Conservation (phyloP, 1,140 invertebrate species). For the Macrocentrus cingulum region DNA sequence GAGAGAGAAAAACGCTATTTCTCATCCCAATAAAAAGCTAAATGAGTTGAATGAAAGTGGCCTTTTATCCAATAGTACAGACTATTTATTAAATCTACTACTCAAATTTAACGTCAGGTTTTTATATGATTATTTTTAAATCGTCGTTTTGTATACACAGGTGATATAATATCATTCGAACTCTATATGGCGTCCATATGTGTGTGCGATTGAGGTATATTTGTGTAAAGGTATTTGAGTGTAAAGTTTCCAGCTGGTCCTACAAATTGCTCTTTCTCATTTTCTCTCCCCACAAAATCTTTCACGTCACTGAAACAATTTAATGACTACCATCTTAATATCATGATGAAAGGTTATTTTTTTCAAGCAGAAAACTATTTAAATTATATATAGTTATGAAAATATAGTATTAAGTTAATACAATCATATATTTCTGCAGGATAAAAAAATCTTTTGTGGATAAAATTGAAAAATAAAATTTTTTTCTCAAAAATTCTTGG, state of each 20-base stretch:
- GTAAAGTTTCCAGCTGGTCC: slow-evolving; percentile 30
- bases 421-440: no score
- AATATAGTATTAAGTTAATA: no score
- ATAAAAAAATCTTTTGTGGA: no score
- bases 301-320: background rate
- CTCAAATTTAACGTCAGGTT: slow-evolving; percentile 41
- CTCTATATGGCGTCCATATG: slow-evolving; percentile 45
- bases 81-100: slow-evolving; percentile 1
- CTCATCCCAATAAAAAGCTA: slow-evolving; percentile 5
- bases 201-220: slow-evolving; percentile 28
- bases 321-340: slow-evolving; percentile 1
- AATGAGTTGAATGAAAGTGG: background rate
- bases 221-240: slow-evolving; percentile 26
- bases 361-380: no score
- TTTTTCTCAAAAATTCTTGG: no score
- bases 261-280: slow-evolving; percentile 19
- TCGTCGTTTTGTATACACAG: slow-evolving; percentile 40
- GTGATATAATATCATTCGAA: slow-evolving; percentile 49
- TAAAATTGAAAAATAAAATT: no score
- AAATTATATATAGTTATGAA: no score
- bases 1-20: background rate
- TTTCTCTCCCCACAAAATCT: slow-evolving; percentile 7
- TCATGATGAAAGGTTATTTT: background rate
- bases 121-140: slow-evolving; percentile 24
- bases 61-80: slow-evolving; percentile 2